Percentiles rank a stretch among this genome's conserved stretches.
phyloP scores from a whole-genome alignment of 2,888 invertebrate genomes.

The Watsonalla cultraria region DNA sequence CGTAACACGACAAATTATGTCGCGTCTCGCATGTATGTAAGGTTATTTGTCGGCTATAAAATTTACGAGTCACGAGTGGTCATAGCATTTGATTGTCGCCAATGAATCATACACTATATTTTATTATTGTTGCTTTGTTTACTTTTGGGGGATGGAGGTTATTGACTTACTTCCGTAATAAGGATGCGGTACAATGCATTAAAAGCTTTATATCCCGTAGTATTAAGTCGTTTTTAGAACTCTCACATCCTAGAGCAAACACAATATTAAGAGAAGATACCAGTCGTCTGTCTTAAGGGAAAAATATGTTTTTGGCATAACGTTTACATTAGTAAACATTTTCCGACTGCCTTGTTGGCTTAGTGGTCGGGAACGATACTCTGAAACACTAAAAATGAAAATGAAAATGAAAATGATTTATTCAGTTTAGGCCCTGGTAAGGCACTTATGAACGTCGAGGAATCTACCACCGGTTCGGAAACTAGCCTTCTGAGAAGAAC shows the following conservation, averaged over 20 bases:
- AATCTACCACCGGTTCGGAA: too few species aligned
- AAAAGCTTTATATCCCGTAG: background rate
- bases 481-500: too few species aligned
- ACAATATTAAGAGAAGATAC: too few species aligned
- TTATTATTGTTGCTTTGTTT: background rate
- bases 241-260: background rate
- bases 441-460: too few species aligned
- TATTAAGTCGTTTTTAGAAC: background rate
- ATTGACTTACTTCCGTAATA: background rate
- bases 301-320: too few species aligned
- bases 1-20: constrained; percentile 28
- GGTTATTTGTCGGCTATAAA: constrained; percentile 34
- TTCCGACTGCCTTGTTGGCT: too few species aligned
- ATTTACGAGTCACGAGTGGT: constrained; percentile 25
- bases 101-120: constrained; percentile 7
- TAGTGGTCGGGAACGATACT: too few species aligned
- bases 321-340: too few species aligned
- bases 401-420: too few species aligned
- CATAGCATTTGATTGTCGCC: constrained; percentile 29
- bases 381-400: too few species aligned
- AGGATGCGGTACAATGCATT: background rate
- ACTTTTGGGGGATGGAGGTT: background rate
- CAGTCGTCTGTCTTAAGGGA: too few species aligned
- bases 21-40: constrained; percentile 12
- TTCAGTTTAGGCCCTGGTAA: too few species aligned